Evolutionary conservation across 1,140 invertebrate genomes (phyloP), one percentile per base, ranked within the genome.

Genomic region (Eubasilissa regina): DNA sequence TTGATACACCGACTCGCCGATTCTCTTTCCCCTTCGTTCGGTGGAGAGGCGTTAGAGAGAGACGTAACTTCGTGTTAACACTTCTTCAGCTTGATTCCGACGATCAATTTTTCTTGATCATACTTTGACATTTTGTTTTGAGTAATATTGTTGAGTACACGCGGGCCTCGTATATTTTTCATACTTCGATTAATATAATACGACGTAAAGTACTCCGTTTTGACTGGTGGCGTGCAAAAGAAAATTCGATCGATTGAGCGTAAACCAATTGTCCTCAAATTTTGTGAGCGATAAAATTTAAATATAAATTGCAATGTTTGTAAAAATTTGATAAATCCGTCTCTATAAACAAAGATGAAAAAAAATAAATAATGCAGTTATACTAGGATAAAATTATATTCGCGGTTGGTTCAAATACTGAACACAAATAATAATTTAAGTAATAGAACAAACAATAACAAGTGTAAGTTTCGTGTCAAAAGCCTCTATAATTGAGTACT

Each of bases 71-170:
- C 60, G 19, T 43, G 19, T 64, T 43, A 43, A 43, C 13, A 64
- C n/a, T 64, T 25, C 35, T 35, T 35, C 25, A 12, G 60, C 8
- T 21, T 6, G 25, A 35, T 35, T 35, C 25, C 25, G 25, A 58
- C 17, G 17, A 58, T 58, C 55, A 58, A 58, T 58, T 58, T 58
- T 58, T 19, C 3, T 58, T 58, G 55, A 64, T 7, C 60, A 13
- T 64, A 13, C 60, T 64, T 13, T 64, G 60, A 64, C 60, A 64
- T 64, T 64, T 25, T 43, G 60, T 44, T 64, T 43, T 43, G 60
- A 11, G 11, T 64, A 64, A 13, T 64, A 25, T 25, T 35, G 19
- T 64, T 64, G 60, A 10, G 60, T 25, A 35, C 35, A 64, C 60
- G 11, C 60, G 60, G 48, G 35, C 8, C 13, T 64, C 11, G 35